phyloP scores from a whole-genome alignment of 2,113 vertebrate species.

The Neomonachus schauinslandi region DNA sequence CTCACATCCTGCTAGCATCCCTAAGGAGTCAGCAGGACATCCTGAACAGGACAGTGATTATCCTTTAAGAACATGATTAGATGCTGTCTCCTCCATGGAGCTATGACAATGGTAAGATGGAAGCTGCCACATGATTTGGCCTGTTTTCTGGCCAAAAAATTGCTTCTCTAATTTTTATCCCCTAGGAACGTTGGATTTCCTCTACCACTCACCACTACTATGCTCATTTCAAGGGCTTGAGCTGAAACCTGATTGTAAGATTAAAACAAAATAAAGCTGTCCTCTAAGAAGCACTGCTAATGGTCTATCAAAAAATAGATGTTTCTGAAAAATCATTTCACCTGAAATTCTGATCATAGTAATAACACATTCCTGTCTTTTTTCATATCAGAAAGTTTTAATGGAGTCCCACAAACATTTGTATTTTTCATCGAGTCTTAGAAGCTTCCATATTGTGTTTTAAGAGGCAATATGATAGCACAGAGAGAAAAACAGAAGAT shows the following conservation, averaged over 20 bases:
- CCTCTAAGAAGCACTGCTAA: conserved; percentile 3
- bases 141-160: background rate
- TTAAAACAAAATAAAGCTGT: background rate
- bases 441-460: background rate
- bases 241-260: background rate
- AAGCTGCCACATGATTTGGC: background rate
- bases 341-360: background rate
- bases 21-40: background rate
- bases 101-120: background rate
- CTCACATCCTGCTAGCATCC: background rate
- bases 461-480: background rate
- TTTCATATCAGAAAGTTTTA: background rate
- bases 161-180: background rate
- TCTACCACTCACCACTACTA: background rate
- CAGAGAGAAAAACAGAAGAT: conserved; percentile 31
- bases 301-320: background rate
- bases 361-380: background rate
- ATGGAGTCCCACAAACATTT: background rate
- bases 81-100: background rate
- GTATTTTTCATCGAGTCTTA: background rate
- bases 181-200: background rate
- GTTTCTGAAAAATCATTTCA: background rate
- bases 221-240: background rate
- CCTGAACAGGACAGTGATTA: background rate
- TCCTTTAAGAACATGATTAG: background rate